Conservation (phyloP, 2,888 invertebrate genomes). For the Epirrhoe alternata region DNA sequence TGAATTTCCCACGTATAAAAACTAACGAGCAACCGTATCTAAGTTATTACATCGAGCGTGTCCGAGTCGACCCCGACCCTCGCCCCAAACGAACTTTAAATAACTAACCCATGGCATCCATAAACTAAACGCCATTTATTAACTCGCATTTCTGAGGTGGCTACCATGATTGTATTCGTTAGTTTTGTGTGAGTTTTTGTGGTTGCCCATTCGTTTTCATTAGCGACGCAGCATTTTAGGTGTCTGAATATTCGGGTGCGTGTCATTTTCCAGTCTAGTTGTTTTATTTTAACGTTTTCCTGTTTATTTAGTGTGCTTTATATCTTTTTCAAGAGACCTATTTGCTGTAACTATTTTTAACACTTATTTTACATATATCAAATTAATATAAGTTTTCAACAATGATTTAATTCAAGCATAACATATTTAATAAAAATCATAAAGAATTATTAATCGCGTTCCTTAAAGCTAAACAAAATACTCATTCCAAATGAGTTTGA, state of each 20-base stretch:
- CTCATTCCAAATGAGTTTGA: constrained; percentile 2
- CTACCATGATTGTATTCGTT: constrained; percentile 42
- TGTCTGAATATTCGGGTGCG: constrained; percentile 4
- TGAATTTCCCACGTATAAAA: constrained; percentile 23
- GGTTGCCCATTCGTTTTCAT: constrained; percentile 39
- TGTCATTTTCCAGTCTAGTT: background rate
- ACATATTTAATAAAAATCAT: no score
- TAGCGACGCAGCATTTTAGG: constrained; percentile 36
- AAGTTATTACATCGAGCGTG: constrained; percentile 42
- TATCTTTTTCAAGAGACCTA: no score
- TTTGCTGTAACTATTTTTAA: no score
- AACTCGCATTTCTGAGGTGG: constrained; percentile 61
- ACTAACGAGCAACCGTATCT: constrained; percentile 34
- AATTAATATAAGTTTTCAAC: no score
- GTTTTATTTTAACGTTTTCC: background rate
- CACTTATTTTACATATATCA: no score
- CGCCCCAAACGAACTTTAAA: constrained; percentile 62
- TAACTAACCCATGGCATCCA: constrained; percentile 63
- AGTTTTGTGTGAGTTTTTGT: constrained; percentile 37
- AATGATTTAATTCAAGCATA: no score
- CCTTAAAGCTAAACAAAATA: background rate
- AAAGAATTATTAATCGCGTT: background rate
- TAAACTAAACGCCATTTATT: constrained; percentile 68
- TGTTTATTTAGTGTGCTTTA: background rate
- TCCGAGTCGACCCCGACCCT: constrained; percentile 34